These are phyloP conservation scores for Chalcosyrphus nemorum DNA, from an alignment of 2,888 invertebrate genomes.

Conservation along the genomic window DNA sequence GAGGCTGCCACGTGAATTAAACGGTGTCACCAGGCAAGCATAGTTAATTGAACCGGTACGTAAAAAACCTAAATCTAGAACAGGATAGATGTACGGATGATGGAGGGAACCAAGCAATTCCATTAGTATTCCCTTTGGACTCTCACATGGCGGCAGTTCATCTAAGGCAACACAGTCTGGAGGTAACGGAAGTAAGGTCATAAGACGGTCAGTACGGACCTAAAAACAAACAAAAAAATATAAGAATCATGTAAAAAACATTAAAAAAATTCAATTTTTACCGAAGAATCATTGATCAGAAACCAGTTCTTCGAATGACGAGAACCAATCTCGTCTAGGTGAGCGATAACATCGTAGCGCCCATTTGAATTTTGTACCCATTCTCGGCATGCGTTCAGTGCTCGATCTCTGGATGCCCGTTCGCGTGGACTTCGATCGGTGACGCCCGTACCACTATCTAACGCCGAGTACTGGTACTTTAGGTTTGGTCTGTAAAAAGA, in stretches of 20 bases:
- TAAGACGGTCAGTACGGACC: constrained; percentile 82
- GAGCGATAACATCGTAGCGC: constrained; percentile 90
- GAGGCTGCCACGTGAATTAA: constrained; percentile 92
- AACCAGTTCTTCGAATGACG: constrained; percentile 96
- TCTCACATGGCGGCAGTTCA: constrained; percentile 84
- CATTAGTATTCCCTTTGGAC: constrained; percentile 87
- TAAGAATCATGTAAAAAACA: not conserved
- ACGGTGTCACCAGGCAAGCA: constrained; percentile 91
- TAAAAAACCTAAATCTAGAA: constrained; percentile 92
- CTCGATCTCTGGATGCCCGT: constrained; percentile 86
- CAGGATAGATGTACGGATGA: constrained; percentile 96
- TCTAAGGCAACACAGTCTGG: constrained; percentile 82
- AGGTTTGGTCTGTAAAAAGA: constrained; percentile 79
- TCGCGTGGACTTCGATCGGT: constrained; percentile 86
- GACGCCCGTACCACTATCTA: constrained; percentile 84
- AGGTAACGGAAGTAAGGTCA: constrained; percentile 82
- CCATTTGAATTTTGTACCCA: constrained; percentile 84
- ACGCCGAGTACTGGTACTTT: constrained; percentile 86
- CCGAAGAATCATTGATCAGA: constrained; percentile 91
- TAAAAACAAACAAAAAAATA: constrained; percentile 65
- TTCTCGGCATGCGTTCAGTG: constrained; percentile 86
- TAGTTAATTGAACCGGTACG: constrained; percentile 83
- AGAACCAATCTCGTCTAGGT: constrained; percentile 91
- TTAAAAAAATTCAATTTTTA: constrained; percentile 76
- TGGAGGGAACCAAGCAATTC: constrained; percentile 93